Conservation (phyloP, 2,888 invertebrate genomes). For the Synergus japonicus region DNA sequence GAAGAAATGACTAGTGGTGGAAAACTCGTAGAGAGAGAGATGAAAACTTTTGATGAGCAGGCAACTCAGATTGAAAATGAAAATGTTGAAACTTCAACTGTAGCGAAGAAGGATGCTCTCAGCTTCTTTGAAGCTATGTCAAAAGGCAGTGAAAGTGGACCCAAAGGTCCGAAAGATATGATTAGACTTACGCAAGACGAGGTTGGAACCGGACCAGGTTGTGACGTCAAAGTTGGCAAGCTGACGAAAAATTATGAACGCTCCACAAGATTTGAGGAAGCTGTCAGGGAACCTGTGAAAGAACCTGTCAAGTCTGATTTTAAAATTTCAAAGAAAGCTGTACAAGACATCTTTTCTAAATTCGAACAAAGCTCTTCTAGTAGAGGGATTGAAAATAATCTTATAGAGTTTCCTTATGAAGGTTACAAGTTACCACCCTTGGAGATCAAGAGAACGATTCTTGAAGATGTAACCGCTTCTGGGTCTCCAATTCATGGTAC, state of each 20-base stretch:
- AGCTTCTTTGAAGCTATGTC: slow-evolving; percentile 84
- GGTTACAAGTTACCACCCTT: slow-evolving; percentile 68
- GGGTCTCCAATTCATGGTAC: slow-evolving; percentile 71
- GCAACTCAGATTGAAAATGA: slow-evolving; percentile 67
- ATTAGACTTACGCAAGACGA: slow-evolving; percentile 69
- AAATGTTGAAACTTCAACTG: slow-evolving; percentile 80
- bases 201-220: slow-evolving; percentile 65
- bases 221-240: slow-evolving; percentile 73
- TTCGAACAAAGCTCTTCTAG: slow-evolving; percentile 67
- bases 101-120: slow-evolving; percentile 83
- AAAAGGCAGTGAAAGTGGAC: slow-evolving; percentile 73
- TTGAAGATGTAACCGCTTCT: slow-evolving; percentile 71
- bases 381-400: slow-evolving; percentile 71
- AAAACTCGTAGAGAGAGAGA: slow-evolving; percentile 57
- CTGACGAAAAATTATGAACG: slow-evolving; percentile 74
- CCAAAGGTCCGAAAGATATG: slow-evolving; percentile 75
- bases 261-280: slow-evolving; percentile 70
- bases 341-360: slow-evolving; percentile 72
- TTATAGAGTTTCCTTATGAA: slow-evolving; percentile 75
- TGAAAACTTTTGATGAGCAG: slow-evolving; percentile 58
- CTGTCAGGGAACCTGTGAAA: slow-evolving; percentile 43
- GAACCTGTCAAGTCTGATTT: slow-evolving; percentile 58
- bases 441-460: slow-evolving; percentile 66
- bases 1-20: slow-evolving; percentile 58
- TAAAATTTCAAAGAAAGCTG: slow-evolving; percentile 66